Percentiles rank a stretch among this genome's conserved stretches.
phyloP scores from a whole-genome alignment of 2,797 vertebrate genomes.

The Coendou prehensilis region DNA sequence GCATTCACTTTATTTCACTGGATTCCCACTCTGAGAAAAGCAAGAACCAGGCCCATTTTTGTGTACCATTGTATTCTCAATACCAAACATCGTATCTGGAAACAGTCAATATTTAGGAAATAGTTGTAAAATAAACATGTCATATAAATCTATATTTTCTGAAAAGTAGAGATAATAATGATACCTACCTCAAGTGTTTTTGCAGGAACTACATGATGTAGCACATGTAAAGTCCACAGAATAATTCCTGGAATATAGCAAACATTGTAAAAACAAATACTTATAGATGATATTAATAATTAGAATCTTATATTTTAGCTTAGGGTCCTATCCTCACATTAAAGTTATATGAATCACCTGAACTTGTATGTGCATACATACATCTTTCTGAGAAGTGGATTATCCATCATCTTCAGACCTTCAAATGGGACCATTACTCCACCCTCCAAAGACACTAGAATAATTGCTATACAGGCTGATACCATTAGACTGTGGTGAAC shows the following conservation, averaged over 20 bases:
- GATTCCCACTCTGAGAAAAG: not conserved
- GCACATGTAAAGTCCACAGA: not conserved
- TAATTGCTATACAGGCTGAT: not conserved
- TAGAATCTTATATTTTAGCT: not conserved
- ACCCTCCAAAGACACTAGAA: slow-evolving; percentile 37
- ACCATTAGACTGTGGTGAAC: not conserved
- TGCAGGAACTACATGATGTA: not conserved
- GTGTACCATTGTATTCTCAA: not conserved
- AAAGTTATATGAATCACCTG: not conserved
- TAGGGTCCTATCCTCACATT: not conserved
- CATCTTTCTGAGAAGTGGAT: not conserved
- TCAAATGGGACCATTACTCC: not conserved
- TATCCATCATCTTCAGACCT: not conserved
- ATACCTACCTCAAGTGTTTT: not conserved
- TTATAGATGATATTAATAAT: not conserved
- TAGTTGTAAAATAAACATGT: slow-evolving; percentile 3
- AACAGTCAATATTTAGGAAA: not conserved
- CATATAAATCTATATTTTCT: slow-evolving; percentile 24
- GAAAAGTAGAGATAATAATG: not conserved
- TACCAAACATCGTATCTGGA: not conserved
- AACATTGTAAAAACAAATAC: not conserved
- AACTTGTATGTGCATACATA: not conserved
- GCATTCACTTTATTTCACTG: not conserved
- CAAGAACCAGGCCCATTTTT: not conserved
- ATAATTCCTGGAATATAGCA: not conserved